Conservation (phyloP, 2,888 invertebrate species). For the Caenorhabditis sulstoni region DNA sequence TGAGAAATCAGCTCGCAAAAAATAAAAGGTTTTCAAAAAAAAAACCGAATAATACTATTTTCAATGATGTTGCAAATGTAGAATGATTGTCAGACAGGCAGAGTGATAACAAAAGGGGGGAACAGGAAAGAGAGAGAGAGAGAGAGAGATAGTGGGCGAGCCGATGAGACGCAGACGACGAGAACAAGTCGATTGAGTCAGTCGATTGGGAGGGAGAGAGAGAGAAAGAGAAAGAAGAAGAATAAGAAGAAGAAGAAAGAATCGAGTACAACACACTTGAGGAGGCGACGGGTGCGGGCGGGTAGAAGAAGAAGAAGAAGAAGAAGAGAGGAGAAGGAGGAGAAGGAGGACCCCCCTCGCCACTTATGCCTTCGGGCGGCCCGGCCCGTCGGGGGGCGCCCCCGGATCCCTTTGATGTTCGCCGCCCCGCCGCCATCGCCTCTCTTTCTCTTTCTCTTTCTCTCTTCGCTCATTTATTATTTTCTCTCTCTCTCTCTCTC, state of each 20-base stretch:
- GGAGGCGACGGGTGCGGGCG: slow-evolving; percentile 5
- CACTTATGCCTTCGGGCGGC: background rate
- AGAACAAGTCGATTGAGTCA: background rate
- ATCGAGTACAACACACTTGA: slow-evolving; percentile 2
- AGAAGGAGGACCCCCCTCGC: background rate
- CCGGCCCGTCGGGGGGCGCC: slow-evolving; percentile 34
- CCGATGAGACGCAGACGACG: background rate
- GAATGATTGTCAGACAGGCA: too few species aligned
- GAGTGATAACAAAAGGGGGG: too few species aligned
- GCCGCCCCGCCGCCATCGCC: slow-evolving; percentile 14
- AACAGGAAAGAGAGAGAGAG: slow-evolving; percentile 12
- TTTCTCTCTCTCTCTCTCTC: slow-evolving; percentile 42
- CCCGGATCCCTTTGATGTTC: slow-evolving; percentile 50
- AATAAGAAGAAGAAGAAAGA: slow-evolving; percentile 9
- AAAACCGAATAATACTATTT: too few species aligned
- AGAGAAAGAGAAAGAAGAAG: background rate
- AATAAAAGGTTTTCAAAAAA: too few species aligned
- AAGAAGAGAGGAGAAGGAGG: background rate
- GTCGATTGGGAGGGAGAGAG: background rate
- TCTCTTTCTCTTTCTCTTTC: background rate
- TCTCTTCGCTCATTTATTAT: slow-evolving; percentile 34
- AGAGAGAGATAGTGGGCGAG: slow-evolving; percentile 12
- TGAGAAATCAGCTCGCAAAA: too few species aligned
- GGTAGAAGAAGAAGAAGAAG: slow-evolving; percentile 1
- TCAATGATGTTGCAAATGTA: too few species aligned